Evolutionary conservation across 2,113 vertebrate genomes (phyloP), one percentile per base, ranked within the genome.

Genomic region (Aphyosemion australe): DNA sequence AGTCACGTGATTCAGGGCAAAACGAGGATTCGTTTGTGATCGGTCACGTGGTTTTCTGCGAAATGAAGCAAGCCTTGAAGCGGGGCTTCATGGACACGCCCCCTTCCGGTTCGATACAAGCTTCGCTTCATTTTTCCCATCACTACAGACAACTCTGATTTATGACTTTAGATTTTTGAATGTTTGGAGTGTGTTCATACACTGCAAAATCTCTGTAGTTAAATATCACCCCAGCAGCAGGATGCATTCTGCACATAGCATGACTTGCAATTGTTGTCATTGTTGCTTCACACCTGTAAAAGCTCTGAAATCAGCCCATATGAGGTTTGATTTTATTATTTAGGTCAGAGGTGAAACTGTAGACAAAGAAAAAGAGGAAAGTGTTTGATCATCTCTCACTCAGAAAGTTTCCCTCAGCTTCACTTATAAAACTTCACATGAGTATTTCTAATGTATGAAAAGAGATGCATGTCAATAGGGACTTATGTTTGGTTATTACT

Each of bases 121-220:
- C n/a, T n/a, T n/a, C n/a, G n/a, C n/a, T n/a, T n/a, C n/a, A n/a
- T n/a, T n/a, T n/a, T n/a, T n/a, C n/a, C n/a, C n/a, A n/a, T n/a
- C n/a, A n/a, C n/a, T n/a, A n/a, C n/a, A n/a, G n/a, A n/a, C n/a
- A n/a, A n/a, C n/a, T n/a, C 12, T 43, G 3, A 14, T 43, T 12
- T 5, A 43, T 43, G 41, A 14, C 41, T 13, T 43, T 13, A 43
- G 12, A 5, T 12, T 43, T 37, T 21, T 14, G 54, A 41, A 78
- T 74, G 45, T 76, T 59, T 50, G 18, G 8, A 69, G 15, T 39
- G 46, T 52, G 54, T 58, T 69, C 37, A 66, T 53, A 51, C 67
- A 72, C 67, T 86, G 69, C 61, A 67, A 65, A 67, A n/a, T 13
- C 58, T 47, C 61, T 34, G 37, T 49, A 82, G 75, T 75, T 76